phyloP scores from a whole-genome alignment of 2,797 vertebrate genomes.

The Glossophaga mutica region DNA sequence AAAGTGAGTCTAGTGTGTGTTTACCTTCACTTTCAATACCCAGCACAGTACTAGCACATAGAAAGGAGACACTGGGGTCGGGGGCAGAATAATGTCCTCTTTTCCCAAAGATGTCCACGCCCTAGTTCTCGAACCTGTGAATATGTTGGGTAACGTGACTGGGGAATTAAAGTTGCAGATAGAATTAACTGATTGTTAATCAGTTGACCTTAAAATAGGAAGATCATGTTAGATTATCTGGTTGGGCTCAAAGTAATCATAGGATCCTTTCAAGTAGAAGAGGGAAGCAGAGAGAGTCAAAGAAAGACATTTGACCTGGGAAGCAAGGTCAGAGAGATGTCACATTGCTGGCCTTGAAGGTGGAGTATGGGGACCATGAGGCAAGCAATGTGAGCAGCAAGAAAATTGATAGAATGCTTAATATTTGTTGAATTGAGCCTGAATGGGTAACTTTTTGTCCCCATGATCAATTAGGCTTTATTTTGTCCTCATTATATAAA shows the following conservation, averaged over 20 bases:
- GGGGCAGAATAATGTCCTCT: background rate
- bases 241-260: background rate
- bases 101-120: background rate
- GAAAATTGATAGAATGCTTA: background rate
- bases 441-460: background rate
- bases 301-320: background rate
- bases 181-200: background rate
- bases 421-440: background rate
- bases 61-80: background rate
- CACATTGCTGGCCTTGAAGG: background rate
- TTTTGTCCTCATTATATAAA: background rate
- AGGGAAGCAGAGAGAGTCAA: background rate
- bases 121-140: background rate
- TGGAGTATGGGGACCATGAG: background rate
- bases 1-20: background rate
- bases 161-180: background rate
- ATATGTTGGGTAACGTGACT: background rate
- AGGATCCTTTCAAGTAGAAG: background rate
- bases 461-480: background rate
- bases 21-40: background rate
- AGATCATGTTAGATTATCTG: background rate
- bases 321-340: background rate
- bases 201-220: background rate
- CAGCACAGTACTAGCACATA: too few species aligned
- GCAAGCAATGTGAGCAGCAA: fast-evolving